These are phyloP conservation scores for Gymnorhina tibicen DNA, from an alignment of 2,113 vertebrate species.

Conservation along the genomic window DNA sequence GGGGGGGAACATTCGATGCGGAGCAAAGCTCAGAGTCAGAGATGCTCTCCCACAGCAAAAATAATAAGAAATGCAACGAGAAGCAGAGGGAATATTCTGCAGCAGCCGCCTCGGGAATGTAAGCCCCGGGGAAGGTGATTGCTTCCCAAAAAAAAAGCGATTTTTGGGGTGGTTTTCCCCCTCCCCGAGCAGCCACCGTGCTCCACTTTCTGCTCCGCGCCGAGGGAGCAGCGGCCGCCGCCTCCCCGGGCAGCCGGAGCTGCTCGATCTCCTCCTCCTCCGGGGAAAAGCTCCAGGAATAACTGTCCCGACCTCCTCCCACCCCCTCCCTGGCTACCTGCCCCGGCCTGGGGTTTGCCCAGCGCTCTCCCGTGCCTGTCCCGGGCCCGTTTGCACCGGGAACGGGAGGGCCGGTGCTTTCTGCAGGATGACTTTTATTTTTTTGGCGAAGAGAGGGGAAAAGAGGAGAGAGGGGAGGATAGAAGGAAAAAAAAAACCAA, in stretches of 20 bases:
- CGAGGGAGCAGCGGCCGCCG: not conserved
- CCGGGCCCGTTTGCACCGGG: not conserved
- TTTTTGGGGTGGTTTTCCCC: not conserved
- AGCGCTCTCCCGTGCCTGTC: not conserved
- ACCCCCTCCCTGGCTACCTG: not conserved
- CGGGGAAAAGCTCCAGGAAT: not conserved
- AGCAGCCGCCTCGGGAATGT: not conserved
- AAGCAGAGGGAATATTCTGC: not conserved
- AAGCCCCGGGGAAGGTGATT: not conserved
- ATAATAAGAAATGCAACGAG: not conserved
- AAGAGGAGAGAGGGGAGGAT: rapidly evolving
- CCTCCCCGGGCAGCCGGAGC: not conserved
- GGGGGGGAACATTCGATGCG: not conserved
- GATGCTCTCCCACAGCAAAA: not conserved
- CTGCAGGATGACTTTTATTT: not conserved
- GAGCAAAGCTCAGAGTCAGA: not conserved
- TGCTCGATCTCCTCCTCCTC: not conserved
- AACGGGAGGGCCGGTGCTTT: not conserved
- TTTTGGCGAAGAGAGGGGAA: too few relatives aligned
- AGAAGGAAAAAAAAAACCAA: too few relatives aligned
- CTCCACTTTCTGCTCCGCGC: not conserved
- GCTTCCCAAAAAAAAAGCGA: not conserved
- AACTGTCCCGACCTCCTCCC: not conserved
- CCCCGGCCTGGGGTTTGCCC: not conserved
- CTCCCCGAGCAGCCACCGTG: not conserved